These are phyloP conservation scores for Potamarius usumacintae DNA, from an alignment of 2,113 vertebrate species.

Conservation along the genomic window DNA sequence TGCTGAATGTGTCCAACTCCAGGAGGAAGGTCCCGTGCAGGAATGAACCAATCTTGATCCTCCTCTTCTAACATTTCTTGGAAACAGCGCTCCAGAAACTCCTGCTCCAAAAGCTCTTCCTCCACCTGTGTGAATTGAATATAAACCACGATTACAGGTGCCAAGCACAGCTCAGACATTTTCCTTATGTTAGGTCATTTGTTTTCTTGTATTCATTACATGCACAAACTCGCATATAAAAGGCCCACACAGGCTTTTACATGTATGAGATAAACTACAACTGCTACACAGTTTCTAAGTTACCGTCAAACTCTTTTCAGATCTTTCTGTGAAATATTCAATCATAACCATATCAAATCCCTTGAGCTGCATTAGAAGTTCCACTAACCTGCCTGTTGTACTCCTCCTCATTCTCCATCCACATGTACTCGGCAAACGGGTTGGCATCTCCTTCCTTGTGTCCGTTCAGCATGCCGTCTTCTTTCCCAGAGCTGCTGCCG, in stretches of 20 bases:
- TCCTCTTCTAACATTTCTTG: conserved; percentile 99
- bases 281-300: neutral
- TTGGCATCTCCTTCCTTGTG: conserved; percentile 78
- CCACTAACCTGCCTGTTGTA: conserved; percentile 79
- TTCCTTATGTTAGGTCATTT: neutral
- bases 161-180: neutral
- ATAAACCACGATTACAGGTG: neutral
- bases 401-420: conserved; percentile 88
- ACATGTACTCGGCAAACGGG: conserved; percentile 86
- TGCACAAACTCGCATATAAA: neutral
- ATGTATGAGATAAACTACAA: neutral
- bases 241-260: neutral
- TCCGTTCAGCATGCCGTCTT: conserved; percentile 67
- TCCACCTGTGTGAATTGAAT: conserved; percentile 79
- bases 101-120: conserved; percentile 94
- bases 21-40: conserved; percentile 88
- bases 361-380: neutral
- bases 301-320: neutral
- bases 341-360: neutral
- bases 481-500: conserved; percentile 65
- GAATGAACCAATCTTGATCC: conserved; percentile 98
- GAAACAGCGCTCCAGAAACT: conserved; percentile 96
- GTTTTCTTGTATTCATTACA: neutral
- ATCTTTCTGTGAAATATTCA: neutral
- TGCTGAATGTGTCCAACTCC: conserved; percentile 89